Evolutionary conservation across 2,888 invertebrate genomes (phyloP), one percentile per base, ranked within the genome.

Genomic region (Cartodere bifasciata): DNA sequence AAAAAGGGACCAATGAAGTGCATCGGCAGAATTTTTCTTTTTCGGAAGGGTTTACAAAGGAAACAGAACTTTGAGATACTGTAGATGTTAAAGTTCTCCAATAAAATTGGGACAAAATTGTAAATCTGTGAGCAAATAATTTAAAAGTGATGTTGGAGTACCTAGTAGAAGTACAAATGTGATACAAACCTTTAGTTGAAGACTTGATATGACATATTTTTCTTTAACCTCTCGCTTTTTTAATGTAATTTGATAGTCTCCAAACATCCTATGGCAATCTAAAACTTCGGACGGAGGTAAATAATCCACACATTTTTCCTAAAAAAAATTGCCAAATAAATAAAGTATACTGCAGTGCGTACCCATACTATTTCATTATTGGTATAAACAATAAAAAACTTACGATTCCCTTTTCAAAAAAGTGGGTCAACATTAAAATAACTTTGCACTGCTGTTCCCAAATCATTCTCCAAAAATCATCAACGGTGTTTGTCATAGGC

Each of bases 381-480:
- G n/a, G 20, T 20, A 7, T 7, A 7, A 20, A 20, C 20, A 20
- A 20, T 7, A 20, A 20, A 20, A n/a, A 20, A 59, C 72, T 65
- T 56, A 82, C 82, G 49, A 85, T 77, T 35, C 88, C 90, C 46
- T 85, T 84, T 62, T 91, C 91, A 50, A 78, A 79, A 36, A 90
- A 73, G 59, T 86, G 85, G 0, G 90, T 91, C 16, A 91, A 67
- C 86, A 91, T 91, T 37, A 92, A 72, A 40, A 94, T 72, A 22
- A 88, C 80, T 46, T 85, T 73, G 9, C 77, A 74, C 58, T 91
- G 86, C 56, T 92, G 90, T 51, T 92, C 90, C 92, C 92, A 92
- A 29, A 91, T 72, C 92, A 94, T 91, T 23, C 86, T 70, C 92
- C 92, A 94, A 58, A 92, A 91, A 61, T 94, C 92, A 16, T 68